Evolutionary conservation across 1,140 invertebrate species (phyloP), one percentile per base, ranked within the genome.

Genomic region (Platyura marginata): DNA sequence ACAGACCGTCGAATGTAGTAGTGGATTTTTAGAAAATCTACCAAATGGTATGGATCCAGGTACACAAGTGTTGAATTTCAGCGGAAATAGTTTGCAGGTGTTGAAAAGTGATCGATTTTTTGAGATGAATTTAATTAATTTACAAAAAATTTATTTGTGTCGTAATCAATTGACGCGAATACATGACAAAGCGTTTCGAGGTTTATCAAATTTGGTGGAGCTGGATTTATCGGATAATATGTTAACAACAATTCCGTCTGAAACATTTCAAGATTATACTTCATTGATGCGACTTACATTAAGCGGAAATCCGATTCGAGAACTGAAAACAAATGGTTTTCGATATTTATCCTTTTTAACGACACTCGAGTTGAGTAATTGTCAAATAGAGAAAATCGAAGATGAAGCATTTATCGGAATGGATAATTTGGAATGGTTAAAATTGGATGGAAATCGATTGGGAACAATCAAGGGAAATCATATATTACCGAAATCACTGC

Each of bases 41-140:
- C 89, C 90, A 1, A 71, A 75, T 46, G 79, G 81, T 21, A 77
- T 93, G 49, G 79, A 87, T 50, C 75, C 81, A n/a, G 84, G 78
- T 49, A 89, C 85, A 0, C 86, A 93, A 66, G 87, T 91, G 5
- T 62, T 92, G 21, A 83, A 91, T 52, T 77, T 92, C 45, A 74
- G 79, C 9, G 77, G 75, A 15, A 93, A 91, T 63, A 76, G 78
- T 48, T 61, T 93, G 34, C 74, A 81, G 60, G 71, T 72, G 2
- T 62, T 92, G 36, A 74, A 74, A 37, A 70, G 74, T 41, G 77
- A 88, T 52, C 70, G 77, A 11, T 91, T 93, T 49, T 69, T 77
- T 36, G 72, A 72, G 48, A 71, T 86, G 43, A 76, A 79, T 13
- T 62, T 92, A 41, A 71, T 82, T n/a, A 87, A 92, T 63, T 65